phyloP scores from a whole-genome alignment of 2,797 vertebrate genomes.

The Phataginus tricuspis region DNA sequence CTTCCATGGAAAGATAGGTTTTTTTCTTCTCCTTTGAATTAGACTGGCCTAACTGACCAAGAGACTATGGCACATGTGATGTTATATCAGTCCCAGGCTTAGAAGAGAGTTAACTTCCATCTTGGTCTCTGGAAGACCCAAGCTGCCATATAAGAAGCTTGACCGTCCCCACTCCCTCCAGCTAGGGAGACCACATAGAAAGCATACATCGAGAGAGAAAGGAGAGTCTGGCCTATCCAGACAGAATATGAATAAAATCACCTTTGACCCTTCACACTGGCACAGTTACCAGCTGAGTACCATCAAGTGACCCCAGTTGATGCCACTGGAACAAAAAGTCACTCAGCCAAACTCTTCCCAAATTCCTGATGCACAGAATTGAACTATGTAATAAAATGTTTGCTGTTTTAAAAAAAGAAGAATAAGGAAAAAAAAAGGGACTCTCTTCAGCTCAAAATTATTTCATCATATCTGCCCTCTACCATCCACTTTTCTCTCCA shows the following conservation, averaged over 20 bases:
- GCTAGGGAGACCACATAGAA: neutral
- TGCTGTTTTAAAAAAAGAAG: neutral
- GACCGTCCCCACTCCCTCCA: fast-evolving
- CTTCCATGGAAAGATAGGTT: neutral
- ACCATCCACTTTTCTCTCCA: neutral
- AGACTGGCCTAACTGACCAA: neutral
- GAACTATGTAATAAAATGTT: neutral
- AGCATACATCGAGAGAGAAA: neutral
- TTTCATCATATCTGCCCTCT: neutral
- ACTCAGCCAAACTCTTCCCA: neutral
- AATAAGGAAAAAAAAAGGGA: neutral
- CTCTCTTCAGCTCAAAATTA: neutral
- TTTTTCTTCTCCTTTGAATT: neutral
- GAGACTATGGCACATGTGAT: neutral
- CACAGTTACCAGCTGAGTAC: neutral
- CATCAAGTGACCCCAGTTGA: neutral
- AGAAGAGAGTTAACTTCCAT: neutral
- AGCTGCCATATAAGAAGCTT: neutral
- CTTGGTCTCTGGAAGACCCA: neutral
- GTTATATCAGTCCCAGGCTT: neutral
- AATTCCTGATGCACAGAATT: neutral
- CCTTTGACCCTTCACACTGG: neutral
- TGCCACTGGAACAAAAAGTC: neutral
- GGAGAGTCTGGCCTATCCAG: neutral
- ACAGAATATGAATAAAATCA: neutral